Conservation (phyloP, 2,113 vertebrate genomes). For the Zootoca vivipara region DNA sequence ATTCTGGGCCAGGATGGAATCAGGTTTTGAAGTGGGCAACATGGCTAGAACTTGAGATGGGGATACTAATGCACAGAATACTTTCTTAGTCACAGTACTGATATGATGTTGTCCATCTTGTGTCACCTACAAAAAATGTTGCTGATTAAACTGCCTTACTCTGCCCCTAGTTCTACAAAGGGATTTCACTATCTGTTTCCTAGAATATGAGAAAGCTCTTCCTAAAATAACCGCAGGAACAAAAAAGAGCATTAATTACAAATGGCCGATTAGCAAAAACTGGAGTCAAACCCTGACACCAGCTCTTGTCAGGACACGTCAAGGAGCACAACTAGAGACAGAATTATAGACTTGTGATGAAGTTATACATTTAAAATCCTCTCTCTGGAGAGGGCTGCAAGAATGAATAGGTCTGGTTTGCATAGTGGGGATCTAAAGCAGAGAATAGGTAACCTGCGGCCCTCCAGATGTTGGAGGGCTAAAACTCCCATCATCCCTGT, state of each 20-base stretch:
- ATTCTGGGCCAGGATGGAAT: not conserved
- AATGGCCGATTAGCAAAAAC: not conserved
- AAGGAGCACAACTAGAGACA: not conserved
- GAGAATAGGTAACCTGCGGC: too few species aligned
- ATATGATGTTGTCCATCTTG: not conserved
- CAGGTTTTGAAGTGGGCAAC: not conserved
- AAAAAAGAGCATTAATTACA: not conserved
- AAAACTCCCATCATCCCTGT: too few species aligned
- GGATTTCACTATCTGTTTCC: not conserved
- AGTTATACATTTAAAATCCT: not conserved
- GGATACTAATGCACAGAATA: not conserved
- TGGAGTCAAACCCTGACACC: too few species aligned
- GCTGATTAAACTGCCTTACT: not conserved
- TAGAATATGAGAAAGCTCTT: not conserved
- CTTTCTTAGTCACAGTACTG: not conserved
- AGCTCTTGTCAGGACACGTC: too few species aligned
- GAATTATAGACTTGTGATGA: not conserved
- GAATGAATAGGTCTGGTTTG: not conserved
- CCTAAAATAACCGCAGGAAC: not conserved
- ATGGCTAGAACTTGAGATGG: not conserved
- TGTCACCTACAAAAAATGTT: not conserved
- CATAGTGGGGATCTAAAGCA: not conserved
- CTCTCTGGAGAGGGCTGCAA: not conserved
- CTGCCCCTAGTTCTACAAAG: not conserved
- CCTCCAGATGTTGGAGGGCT: too few species aligned